Evolutionary conservation across 2,797 vertebrate genomes (phyloP).

Genomic region (Ibycter americanus): DNA sequence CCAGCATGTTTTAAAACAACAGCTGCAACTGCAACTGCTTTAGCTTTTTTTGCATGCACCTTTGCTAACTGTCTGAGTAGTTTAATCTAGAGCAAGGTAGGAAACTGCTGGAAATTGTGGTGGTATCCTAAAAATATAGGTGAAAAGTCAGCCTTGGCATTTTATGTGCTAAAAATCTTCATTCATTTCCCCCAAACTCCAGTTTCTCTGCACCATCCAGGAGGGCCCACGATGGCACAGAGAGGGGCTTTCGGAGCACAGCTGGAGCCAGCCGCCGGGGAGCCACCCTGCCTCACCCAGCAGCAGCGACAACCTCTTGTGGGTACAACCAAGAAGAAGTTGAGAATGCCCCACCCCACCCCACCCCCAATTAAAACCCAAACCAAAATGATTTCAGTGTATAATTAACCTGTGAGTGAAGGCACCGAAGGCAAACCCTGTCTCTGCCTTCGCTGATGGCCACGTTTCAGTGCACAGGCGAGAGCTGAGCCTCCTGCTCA

Average conservation of each 20-base stretch:
- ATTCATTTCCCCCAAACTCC: neutral
- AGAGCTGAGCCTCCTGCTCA: neutral
- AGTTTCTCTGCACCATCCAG: neutral
- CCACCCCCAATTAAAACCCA: neutral
- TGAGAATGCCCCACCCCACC: accelerated
- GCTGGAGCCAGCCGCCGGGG: neutral
- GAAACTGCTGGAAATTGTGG: neutral
- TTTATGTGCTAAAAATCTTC: neutral
- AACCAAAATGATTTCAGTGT: accelerated
- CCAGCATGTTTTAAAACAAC: neutral
- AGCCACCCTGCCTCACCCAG: neutral
- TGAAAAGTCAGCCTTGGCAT: neutral
- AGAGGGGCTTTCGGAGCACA: neutral
- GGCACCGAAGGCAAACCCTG: neutral
- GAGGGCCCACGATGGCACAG: neutral
- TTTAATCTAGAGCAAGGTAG: neutral
- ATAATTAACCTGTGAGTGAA: accelerated
- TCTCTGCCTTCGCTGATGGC: neutral
- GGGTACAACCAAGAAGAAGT: neutral
- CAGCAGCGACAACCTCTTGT: accelerated
- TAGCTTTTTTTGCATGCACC: no score
- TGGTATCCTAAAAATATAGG: neutral
- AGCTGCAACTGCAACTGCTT: neutral
- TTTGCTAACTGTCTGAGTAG: neutral
- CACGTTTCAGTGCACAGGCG: neutral